Conservation (phyloP, 1,140 invertebrate species). For the Ceratoteleas bidentatus region DNA sequence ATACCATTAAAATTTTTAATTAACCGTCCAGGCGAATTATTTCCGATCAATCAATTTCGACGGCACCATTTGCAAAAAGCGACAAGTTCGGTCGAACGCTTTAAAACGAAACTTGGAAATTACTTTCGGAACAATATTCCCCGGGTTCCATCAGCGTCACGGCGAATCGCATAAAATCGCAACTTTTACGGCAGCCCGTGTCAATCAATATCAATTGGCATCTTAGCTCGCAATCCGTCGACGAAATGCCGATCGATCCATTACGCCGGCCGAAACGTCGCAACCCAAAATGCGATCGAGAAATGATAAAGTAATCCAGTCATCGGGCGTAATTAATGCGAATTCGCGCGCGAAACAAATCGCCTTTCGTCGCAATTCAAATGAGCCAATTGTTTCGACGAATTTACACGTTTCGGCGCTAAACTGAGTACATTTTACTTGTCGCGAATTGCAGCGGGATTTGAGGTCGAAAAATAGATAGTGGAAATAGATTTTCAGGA, state of each 20-base stretch:
- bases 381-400: slow-evolving; percentile 47
- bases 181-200: slow-evolving; percentile 33
- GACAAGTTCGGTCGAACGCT: slow-evolving; percentile 7
- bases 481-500: no score
- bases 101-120: slow-evolving; percentile 21
- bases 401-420: no score
- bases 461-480: no score
- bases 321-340: slow-evolving; percentile 37
- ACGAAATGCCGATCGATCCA: slow-evolving; percentile 35
- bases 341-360: slow-evolving; percentile 34
- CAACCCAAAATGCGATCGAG: slow-evolving; percentile 18
- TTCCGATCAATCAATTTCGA: no score
- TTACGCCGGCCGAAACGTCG: slow-evolving; percentile 19
- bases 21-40: no score
- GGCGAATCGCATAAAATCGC: slow-evolving; percentile 32
- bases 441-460: no score
- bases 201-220: slow-evolving; percentile 50
- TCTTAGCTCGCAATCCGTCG: slow-evolving; percentile 16
- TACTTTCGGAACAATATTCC: slow-evolving; percentile 27
- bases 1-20: no score
- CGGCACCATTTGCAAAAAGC: neutral
- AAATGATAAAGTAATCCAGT: slow-evolving; percentile 50
- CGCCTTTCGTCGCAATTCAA: slow-evolving; percentile 32
- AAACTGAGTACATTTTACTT: no score
- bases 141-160: slow-evolving; percentile 14